phyloP scores from a whole-genome alignment of 2,888 invertebrate genomes.

The Parnassius glacialis region DNA sequence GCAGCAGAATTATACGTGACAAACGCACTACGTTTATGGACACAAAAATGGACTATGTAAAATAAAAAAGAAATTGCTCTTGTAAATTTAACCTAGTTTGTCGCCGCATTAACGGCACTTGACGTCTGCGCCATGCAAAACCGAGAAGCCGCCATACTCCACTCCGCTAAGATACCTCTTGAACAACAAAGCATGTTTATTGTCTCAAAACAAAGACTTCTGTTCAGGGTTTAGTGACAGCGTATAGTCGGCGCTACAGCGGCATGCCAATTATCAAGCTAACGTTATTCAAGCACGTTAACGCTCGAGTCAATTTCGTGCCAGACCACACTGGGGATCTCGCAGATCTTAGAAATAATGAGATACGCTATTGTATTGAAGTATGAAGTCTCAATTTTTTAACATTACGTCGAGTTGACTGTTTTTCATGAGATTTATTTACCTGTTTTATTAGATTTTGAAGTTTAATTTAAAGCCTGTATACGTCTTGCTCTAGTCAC shows the following conservation, averaged over 20 bases:
- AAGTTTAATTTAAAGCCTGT: too few species aligned
- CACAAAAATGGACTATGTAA: not conserved
- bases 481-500: too few species aligned
- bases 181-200: constrained; percentile 65
- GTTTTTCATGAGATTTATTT: too few species aligned
- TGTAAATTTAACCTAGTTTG: constrained; percentile 23
- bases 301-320: constrained; percentile 60
- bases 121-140: constrained; percentile 59
- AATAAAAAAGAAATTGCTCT: constrained; percentile 5
- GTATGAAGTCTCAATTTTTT: constrained; percentile 7
- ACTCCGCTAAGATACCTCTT: constrained; percentile 50
- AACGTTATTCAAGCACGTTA: constrained; percentile 66
- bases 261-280: constrained; percentile 69
- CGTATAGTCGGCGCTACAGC: constrained; percentile 45
- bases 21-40: not conserved
- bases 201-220: constrained; percentile 70
- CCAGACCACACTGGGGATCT: constrained; percentile 47
- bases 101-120: constrained; percentile 38
- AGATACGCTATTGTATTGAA: constrained; percentile 12
- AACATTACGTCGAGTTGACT: too few species aligned
- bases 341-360: constrained; percentile 10
- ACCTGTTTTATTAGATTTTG: too few species aligned
- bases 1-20: too few species aligned
- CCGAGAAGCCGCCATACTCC: constrained; percentile 44
- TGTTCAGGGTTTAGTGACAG: constrained; percentile 63